phyloP scores from a whole-genome alignment of 2,797 vertebrate genomes.

The Remorina albescens region DNA sequence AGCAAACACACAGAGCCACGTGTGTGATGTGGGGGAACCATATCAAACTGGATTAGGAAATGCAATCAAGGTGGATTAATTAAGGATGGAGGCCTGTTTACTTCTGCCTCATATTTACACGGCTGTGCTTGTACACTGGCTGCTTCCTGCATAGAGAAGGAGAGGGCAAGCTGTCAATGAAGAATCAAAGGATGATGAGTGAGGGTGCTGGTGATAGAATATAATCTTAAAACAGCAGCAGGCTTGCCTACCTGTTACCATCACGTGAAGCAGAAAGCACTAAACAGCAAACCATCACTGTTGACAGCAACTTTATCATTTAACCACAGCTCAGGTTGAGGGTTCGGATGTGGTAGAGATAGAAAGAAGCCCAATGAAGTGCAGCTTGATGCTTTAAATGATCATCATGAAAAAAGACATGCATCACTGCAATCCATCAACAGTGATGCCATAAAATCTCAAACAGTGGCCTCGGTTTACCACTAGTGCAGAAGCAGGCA shows the following conservation, averaged over 20 bases:
- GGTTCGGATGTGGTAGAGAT: too few species aligned
- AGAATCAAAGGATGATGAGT: slow-evolving; percentile 38
- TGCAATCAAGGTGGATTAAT: slow-evolving; percentile 83
- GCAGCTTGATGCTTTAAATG: not conserved
- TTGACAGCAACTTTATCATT: not conserved
- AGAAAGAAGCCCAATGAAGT: not conserved
- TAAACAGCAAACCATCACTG: not conserved
- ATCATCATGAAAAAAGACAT: not conserved
- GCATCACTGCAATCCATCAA: not conserved
- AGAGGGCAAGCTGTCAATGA: slow-evolving; percentile 42
- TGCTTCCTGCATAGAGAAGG: slow-evolving; percentile 42
- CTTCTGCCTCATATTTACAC: slow-evolving; percentile 57
- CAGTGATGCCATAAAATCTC: not conserved
- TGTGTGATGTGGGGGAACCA: slow-evolving; percentile 49
- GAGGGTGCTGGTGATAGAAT: slow-evolving; percentile 7
- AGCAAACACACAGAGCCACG: slow-evolving; percentile 47
- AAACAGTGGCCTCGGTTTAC: not conserved
- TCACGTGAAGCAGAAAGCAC: not conserved
- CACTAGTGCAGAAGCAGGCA: not conserved
- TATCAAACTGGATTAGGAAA: slow-evolving; percentile 80
- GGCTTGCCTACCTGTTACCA: slow-evolving; percentile 7
- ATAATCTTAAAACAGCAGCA: not conserved
- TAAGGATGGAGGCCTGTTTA: slow-evolving; percentile 75
- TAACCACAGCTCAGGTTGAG: too few species aligned
- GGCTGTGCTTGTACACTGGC: slow-evolving; percentile 26